Conservation (phyloP, 2,888 invertebrate genomes). For the Epinotia brunnichana region DNA sequence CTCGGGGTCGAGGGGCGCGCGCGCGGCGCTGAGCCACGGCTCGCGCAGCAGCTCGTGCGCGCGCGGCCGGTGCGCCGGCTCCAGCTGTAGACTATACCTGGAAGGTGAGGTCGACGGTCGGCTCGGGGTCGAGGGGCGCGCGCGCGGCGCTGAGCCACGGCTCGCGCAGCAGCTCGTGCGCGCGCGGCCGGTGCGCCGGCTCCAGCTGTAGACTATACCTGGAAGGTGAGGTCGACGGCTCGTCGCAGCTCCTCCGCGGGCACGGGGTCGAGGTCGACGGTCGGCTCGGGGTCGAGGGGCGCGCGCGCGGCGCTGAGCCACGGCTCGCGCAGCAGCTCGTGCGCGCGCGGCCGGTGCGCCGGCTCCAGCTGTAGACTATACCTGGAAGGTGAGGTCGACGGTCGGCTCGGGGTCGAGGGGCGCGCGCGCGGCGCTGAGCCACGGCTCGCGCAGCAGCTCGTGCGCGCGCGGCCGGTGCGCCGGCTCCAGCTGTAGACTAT, state of each 20-base stretch:
- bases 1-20: too few relatives aligned
- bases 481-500: too few relatives aligned
- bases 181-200: conserved; percentile 38
- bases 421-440: too few relatives aligned
- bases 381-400: conserved; percentile 77
- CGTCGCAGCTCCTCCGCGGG: conserved; percentile 80
- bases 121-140: too few relatives aligned
- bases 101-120: conserved; percentile 68
- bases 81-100: conserved; percentile 70
- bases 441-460: conserved; percentile 89
- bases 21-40: too few relatives aligned
- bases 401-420: conserved; percentile 64
- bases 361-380: conserved; percentile 92
- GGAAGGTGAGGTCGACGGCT: conserved; percentile 77
- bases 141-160: conserved; percentile 88
- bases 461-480: conserved; percentile 54
- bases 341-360: conserved; percentile 45
- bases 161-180: conserved; percentile 92
- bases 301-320: too few relatives aligned
- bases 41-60: too few relatives aligned
- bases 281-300: conserved; percentile 79
- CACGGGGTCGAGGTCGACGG: conserved; percentile 60
- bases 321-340: conserved; percentile 88
- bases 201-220: conserved; percentile 90
- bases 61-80: too few relatives aligned